A percentile compares a stretch with the other conserved stretches of the same genome.
These are phyloP conservation scores for Synanthedon vespiformis DNA, from an alignment of 2,888 invertebrate species.

Conservation along the genomic window DNA sequence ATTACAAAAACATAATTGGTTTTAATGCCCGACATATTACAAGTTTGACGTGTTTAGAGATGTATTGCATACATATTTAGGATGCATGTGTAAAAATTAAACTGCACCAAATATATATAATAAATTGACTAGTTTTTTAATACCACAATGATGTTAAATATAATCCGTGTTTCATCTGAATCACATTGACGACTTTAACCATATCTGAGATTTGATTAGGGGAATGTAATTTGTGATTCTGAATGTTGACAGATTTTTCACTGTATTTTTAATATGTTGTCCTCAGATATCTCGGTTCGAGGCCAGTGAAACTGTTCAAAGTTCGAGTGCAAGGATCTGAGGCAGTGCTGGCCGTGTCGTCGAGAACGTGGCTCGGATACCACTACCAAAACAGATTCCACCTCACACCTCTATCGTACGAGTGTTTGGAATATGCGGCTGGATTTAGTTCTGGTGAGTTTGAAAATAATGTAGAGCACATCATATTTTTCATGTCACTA, in stretches of 20 bases:
- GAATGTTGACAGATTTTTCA: not conserved
- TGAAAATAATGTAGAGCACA: not conserved
- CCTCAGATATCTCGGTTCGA: slow-evolving; percentile 86
- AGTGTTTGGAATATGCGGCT: slow-evolving; percentile 96
- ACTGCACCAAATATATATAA: not conserved
- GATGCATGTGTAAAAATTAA: not conserved
- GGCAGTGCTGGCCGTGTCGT: slow-evolving; percentile 97
- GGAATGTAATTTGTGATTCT: not conserved
- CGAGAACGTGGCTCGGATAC: slow-evolving; percentile 97
- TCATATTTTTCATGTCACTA: not conserved
- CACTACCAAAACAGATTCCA: slow-evolving; percentile 97
- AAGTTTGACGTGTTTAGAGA: no score
- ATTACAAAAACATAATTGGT: not conserved
- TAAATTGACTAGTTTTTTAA: not conserved
- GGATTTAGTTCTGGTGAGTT: slow-evolving; percentile 83
- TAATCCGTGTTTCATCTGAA: slow-evolving; percentile 75
- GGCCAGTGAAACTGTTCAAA: slow-evolving; percentile 95
- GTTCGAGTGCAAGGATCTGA: slow-evolving; percentile 96
- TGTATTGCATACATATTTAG: not conserved
- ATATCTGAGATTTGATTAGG: slow-evolving; percentile 43
- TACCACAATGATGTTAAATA: slow-evolving; percentile 46
- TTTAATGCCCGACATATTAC: no score
- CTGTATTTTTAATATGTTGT: not conserved
- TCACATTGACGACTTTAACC: slow-evolving; percentile 66
- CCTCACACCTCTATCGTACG: slow-evolving; percentile 95